Base-by-base conservation (phyloP, 2,888 invertebrate species). In the Cylloceria caligata region DNA sequence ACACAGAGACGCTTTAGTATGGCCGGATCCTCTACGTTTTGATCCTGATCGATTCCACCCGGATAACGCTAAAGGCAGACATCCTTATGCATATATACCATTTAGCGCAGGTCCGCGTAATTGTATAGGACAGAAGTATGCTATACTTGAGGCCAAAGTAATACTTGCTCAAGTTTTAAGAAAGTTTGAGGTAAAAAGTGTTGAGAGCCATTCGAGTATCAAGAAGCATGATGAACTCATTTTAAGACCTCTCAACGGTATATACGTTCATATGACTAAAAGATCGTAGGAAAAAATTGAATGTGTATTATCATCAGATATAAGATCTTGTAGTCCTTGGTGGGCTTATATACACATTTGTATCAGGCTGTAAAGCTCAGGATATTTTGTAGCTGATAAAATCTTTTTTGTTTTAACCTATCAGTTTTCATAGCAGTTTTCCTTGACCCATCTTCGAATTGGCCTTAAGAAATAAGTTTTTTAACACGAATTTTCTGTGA, bases 1-100 rank as follows among this genome's bases (percentile, higher is more conserved):
- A 52, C 94, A 94, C 87, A 93, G 93, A 24, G 92, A 93, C 86
- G 93, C 93, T 3, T 89, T 91, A 2, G 87, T 93, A 39, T 94
- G 93, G 87, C 93, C 94, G 2, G 88, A 94, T 52, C 94, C 94
- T 16, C 86, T 91, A 42, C 90, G 87, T 81, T 93, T 93, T 81
- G 92, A 93, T 85, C 93, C 93, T 0, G 93, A 93, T 55, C 86
- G 93, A 78, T 93, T 93, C 86, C 85, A 92, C 45, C 91, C 92
- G 0, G 93, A 93, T 85, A 92, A 93, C 62, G 84, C 78, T 0
- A 73, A 80, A 36, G 83, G 81, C 11, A 85, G 90, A 57, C 88
- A 90, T 84, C 88, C 90, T 0, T 91, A 88, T 60, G 87, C 89
- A 0, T 91, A 90, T 34, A 30, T 90, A 19, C 91, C 92, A 6